Evolutionary conservation across 2,888 invertebrate genomes (phyloP), one percentile per base, ranked within the genome.

Genomic region (Cancer borealis): DNA sequence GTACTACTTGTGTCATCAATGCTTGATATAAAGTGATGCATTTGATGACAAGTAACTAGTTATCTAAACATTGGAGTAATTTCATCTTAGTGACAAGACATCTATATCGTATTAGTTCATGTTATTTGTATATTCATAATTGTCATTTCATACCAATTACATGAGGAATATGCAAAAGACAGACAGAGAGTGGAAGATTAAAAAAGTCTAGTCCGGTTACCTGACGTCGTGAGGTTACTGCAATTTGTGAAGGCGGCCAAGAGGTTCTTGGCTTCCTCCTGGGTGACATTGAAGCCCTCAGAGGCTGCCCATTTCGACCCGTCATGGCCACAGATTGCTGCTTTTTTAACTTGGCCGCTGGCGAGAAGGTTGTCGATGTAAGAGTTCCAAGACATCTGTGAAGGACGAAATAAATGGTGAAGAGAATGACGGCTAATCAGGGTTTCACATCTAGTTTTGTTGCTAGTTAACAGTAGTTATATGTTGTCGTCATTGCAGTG

Each of bases 321-420:
- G 87, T 95, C 95, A 8, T 87, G 92, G 14, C 95, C 95, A 87
- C 92, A 95, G 49, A 95, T 93, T 66, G 93, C 93, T 5, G 90
- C 95, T 60, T 93, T 88, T 49, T 60, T 73, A 8, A 95, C 93
- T 17, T 54, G 49, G 54, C 84, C 79, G 88, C 93, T 95, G 54
- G 46, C 46, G 21, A 84, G 45, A 39, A 95, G 95, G 89, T 95
- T 91, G 3, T 92, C 88, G 17, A 95, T 93, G 92, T 95, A 95
- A 30, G 93, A 79, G 79, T 93, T 79, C 95, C 95, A 95, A 79
- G 95, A 95, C 95, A 95, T 95, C 93, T 95, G 91, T 14, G 47
- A 73, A 54, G 88, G 60, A 39, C 49, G 46, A 26, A 6, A 6
- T 17, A 5, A 26, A 54, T 46, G 54, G 54, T 66, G 89, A 2